Percentiles rank a stretch among this genome's conserved stretches.
Evolutionary conservation across 2,888 invertebrate species (phyloP).

Genomic region (Pimpla rufipes): DNA sequence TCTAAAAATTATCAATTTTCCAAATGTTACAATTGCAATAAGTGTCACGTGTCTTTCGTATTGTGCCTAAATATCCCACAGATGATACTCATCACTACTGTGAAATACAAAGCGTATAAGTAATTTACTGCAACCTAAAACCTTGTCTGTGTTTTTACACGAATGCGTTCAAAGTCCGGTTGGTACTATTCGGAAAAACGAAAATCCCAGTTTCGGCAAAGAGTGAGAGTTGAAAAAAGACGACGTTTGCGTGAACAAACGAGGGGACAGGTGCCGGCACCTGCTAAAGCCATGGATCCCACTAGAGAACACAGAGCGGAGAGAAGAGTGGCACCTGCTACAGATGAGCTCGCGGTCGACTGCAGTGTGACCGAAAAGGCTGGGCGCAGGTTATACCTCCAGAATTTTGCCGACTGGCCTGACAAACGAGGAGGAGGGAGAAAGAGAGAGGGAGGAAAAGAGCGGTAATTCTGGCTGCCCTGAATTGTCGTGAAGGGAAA

Average conservation of each 20-base stretch:
- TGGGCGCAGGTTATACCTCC: neutral
- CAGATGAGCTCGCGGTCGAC: constrained; percentile 15
- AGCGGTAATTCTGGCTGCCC: neutral
- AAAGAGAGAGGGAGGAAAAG: neutral
- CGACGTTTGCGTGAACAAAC: neutral
- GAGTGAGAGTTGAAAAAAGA: neutral
- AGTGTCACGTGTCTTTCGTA: too few species aligned
- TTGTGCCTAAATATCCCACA: too few species aligned
- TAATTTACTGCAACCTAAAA: neutral
- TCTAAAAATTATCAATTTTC: too few species aligned
- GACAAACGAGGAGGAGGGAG: constrained; percentile 6
- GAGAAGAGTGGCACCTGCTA: constrained; percentile 24
- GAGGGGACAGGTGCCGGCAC: constrained; percentile 5
- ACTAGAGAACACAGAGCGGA: constrained; percentile 6
- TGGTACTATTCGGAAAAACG: neutral
- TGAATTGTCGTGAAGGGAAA: constrained; percentile 14
- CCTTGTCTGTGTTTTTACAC: neutral
- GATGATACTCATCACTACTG: too few species aligned
- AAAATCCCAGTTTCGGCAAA: neutral
- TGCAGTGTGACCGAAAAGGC: constrained; percentile 1
- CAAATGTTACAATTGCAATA: too few species aligned
- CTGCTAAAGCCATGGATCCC: neutral
- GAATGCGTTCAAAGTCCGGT: neutral
- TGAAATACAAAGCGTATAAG: too few species aligned
- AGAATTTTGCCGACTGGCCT: constrained; percentile 11